Evolutionary conservation across 2,797 vertebrate species (phyloP), one percentile per base, ranked within the genome.

Genomic region (Apogon hyalosoma): DNA sequence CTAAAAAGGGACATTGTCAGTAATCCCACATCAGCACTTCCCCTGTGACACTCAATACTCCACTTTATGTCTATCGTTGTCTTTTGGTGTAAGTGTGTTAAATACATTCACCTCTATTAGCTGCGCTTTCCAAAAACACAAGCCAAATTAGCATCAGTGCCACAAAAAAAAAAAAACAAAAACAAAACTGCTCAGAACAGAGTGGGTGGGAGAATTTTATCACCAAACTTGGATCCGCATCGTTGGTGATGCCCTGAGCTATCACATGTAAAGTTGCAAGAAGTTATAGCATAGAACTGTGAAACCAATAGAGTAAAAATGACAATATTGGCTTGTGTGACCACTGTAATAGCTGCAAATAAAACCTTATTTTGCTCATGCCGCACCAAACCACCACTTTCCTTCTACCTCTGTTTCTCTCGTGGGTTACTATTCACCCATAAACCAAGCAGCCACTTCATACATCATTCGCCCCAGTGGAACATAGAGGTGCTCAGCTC

Each of bases 181-280:
- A n/a, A n/a, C n/a, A n/a, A n/a, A n/a, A 55, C 55, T 60, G 47
- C 63, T 87, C 83, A 90, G 79, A 82, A 80, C 50, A 84, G 90
- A 84, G 2, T 3, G 62, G 79, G 47, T 24, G 59, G 56, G 75
- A 80, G 82, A 70, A 78, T 82, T 79, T 84, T 68, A 66, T 68
- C 73, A 81, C 71, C 21, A 84, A 86, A 82, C 63, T 65, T 75
- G 77, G 82, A 88, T 92, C 89, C 90, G 82, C 72, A 82, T 83
- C 58, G 73, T 31, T 71, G 59, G 36, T 33, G 47, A 59, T 65
- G 71, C 73, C 84, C 85, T 82, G 63, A 87, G 78, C 36, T 74
- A 73, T 91, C 87, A 79, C 66, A 62, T 48, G 68, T 71, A 80
- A 41, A 33, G 42, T 42, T 51, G 42, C 56, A 28, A 51, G 65